A percentile compares a stretch with the other conserved stretches of the same genome.
These are phyloP conservation scores for Brachyhypopomus gauderio DNA, from an alignment of 2,113 vertebrate species.

Conservation along the genomic window DNA sequence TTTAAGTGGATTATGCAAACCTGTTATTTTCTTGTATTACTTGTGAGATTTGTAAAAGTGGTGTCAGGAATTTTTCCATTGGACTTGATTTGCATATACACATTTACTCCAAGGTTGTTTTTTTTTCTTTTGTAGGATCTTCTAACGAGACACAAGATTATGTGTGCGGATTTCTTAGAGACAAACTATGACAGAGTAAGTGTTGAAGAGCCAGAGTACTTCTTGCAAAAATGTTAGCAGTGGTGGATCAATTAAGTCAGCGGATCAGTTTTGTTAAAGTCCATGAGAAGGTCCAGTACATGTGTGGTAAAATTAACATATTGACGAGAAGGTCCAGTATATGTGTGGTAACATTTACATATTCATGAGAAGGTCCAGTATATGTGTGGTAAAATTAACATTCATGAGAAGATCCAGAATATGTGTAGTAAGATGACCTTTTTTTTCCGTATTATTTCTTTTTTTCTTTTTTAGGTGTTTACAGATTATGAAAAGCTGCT, in stretches of 20 bases:
- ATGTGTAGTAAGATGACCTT: not conserved
- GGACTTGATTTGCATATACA: not conserved
- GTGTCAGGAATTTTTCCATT: not conserved
- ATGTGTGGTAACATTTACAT: constrained; percentile 71
- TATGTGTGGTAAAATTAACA: not conserved
- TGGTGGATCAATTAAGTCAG: not conserved
- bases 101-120: constrained; percentile 16
- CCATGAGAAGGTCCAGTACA: not conserved
- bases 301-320: not conserved
- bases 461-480: constrained; percentile 82
- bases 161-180: constrained; percentile 95
- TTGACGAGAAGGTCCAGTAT: not conserved
- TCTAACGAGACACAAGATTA: constrained; percentile 91
- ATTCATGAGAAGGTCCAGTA: constrained; percentile 63
- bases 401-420: not conserved
- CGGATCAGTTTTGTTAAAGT: constrained; percentile 4
- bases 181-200: constrained; percentile 94
- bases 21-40: not conserved
- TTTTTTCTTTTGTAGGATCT: constrained; percentile 81
- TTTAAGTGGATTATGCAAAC: not conserved
- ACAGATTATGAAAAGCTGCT: constrained; percentile 97
- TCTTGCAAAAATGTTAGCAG: not conserved
- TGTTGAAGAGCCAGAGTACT: not conserved
- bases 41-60: too few species aligned
- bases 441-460: too few species aligned